Evolutionary conservation across 2,797 vertebrate genomes (phyloP).

Genomic region (Gouania willdenowi): DNA sequence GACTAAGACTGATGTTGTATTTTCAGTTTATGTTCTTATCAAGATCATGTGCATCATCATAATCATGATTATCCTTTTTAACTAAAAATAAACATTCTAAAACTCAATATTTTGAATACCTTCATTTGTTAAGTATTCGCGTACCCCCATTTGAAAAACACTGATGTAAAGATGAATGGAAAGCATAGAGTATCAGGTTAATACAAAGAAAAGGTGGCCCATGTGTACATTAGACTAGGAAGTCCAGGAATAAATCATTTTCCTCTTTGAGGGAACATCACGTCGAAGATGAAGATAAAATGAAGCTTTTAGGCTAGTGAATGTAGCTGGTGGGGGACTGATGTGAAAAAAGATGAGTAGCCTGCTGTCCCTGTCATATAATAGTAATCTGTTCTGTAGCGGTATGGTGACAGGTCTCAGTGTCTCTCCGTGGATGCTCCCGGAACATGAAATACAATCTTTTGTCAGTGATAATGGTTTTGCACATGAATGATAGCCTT

Average conservation of each 20-base stretch:
- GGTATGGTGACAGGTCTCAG: constrained; percentile 12
- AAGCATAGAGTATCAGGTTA: too few species aligned
- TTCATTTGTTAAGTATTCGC: too few species aligned
- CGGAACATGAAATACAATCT: constrained; percentile 3
- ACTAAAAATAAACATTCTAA: too few species aligned
- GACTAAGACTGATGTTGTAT: too few species aligned
- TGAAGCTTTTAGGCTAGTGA: constrained; percentile 9
- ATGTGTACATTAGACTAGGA: too few species aligned
- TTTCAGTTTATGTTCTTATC: too few species aligned
- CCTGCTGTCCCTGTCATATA: constrained; percentile 1
- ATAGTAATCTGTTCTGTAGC: background rate
- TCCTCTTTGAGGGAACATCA: background rate
- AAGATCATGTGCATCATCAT: too few species aligned
- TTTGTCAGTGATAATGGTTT: constrained; percentile 3
- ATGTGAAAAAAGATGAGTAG: background rate
- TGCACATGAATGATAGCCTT: background rate
- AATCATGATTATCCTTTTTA: too few species aligned
- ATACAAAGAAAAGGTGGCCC: too few species aligned
- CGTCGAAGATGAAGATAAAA: constrained; percentile 8
- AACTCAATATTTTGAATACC: too few species aligned
- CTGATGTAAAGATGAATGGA: too few species aligned
- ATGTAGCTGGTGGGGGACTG: background rate
- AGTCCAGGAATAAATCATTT: background rate
- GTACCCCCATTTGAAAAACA: too few species aligned
- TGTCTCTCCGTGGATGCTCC: constrained; percentile 4